Evolutionary conservation across 1,140 invertebrate species (phyloP), one percentile per base, ranked within the genome.

Genomic region (Hypsibius dujardini): DNA sequence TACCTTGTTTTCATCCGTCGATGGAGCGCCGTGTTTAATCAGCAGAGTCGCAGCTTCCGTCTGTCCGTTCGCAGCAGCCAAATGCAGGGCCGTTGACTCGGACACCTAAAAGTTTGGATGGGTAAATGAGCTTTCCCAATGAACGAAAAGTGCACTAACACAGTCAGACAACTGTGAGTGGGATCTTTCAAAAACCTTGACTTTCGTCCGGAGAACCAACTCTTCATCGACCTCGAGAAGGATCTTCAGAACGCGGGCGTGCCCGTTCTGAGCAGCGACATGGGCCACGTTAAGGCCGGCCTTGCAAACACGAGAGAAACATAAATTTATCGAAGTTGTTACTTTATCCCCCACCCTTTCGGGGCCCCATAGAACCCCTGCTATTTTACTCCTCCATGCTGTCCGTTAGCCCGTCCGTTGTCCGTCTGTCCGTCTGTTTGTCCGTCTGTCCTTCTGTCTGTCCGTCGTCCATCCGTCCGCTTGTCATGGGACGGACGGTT

Each of bases 41-140:
- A 98, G 80, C 3, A 90, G 88, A 78, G 88, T 89, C 0, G 97
- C 92, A 1, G 98, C 91, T 76, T 92, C 88, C 0, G 89, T 88
- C 77, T 98, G 94, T 1, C 95, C 95, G 69, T 94, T 94, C 79
- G 94, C 93, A 1, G 95, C 92, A 0, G 95, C 95, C 75, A 98
- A 81, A 81, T 99, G 95, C 1, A 99, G 82, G 0, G 95, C 89
- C 1, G 95, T 97, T 0, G 94, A 92, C 76, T 97, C 92, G 71
- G 91, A 95, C 62, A 93, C 84, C 79, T 95, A 87, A n/a, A 56
- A 56, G n/a, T 7, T 56, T 7, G 50, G n/a, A 56, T 12, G 7
- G n/a, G n/a, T 12, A n/a, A n/a, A 7, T 7, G 50, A 7, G n/a
- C n/a, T 12, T 56, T 7, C n/a, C n/a, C n/a, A 12, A 12, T 56